These are phyloP conservation scores for Nylanderia fulva DNA, from an alignment of 1,140 invertebrate species.

Conservation along the genomic window DNA sequence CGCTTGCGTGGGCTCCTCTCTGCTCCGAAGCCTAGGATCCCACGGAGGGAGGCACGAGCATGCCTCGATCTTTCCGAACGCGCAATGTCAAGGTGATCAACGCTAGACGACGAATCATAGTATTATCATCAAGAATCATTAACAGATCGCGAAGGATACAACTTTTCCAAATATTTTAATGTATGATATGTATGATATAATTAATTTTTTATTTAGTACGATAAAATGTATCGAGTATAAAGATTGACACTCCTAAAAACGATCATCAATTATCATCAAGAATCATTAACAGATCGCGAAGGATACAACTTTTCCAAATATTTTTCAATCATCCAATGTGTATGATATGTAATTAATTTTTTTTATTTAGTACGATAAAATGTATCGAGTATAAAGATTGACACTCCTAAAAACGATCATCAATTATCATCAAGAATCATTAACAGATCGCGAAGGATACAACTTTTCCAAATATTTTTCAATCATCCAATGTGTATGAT, in stretches of 20 bases:
- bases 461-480: too few species aligned
- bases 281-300: constrained; percentile 1
- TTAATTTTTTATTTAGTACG: constrained; percentile 5
- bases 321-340: too few species aligned
- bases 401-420: too few species aligned
- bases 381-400: too few species aligned
- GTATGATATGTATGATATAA: not conserved
- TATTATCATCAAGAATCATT: constrained; percentile 3
- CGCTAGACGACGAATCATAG: not conserved
- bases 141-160: not conserved
- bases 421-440: not conserved
- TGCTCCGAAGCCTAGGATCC: constrained; percentile 50
- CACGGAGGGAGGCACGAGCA: constrained; percentile 61
- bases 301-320: too few species aligned
- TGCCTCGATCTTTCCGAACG: constrained; percentile 17
- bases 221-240: too few species aligned
- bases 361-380: not conserved
- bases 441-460: not conserved
- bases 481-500: too few species aligned
- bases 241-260: too few species aligned
- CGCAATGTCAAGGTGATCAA: constrained; percentile 40
- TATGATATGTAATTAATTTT: not conserved
- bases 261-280: not conserved
- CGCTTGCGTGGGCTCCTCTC: constrained; percentile 59
- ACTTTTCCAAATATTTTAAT: too few species aligned